Base-by-base conservation (phyloP, 2,888 invertebrate genomes). In the Rapana venosa region DNA sequence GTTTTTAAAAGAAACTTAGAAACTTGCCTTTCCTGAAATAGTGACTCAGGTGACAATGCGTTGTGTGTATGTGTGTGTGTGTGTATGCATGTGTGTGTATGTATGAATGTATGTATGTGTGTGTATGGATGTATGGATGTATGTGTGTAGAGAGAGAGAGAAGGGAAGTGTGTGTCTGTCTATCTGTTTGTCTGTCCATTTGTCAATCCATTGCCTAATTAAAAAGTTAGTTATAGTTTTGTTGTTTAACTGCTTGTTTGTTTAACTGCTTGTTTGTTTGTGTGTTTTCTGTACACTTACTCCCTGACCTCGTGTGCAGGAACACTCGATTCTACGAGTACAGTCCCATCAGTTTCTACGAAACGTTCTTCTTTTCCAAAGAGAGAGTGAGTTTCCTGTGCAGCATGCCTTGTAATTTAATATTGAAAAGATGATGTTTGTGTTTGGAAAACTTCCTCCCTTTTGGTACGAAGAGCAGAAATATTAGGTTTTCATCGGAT, bases 351-450 rank as follows among this genome's bases (percentile, higher is more conserved):
- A 89, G 92, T 13, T 94, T 94, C 87, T 95, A 95, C 88, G 93
- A 94, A 87, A 94, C 93, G 87, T 92, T 95, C 58, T 95, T 95
- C 91, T 91, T 94, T 22, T 92, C 93, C 13, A 93, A 93, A 90
- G 95, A 95, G 87, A 93, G 94, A 91, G 95, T 94, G 92, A 92
- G 93, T 92, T 35, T 22, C 20, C 17, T 35, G 5, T 47, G 17
- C 15, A 26, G 30, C 1, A 70, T 74, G 47, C 8, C 47, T 47
- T 47, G 47, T 47, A 47, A 47, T 47, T 47, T 8, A 47, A 5
- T 47, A 47, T 47, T 47, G 47, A 5, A 47, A 47, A 47, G 47
- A 5, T 2, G 47, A 8, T 47, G 47, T 2, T 47, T 8, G 47
- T 47, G 47, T 47, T 47, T 47, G 2, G 47, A 47, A 47, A 47